Evolutionary conservation across 1,140 invertebrate genomes (phyloP), one percentile per base, ranked within the genome.

Genomic region (Apis cerana): DNA sequence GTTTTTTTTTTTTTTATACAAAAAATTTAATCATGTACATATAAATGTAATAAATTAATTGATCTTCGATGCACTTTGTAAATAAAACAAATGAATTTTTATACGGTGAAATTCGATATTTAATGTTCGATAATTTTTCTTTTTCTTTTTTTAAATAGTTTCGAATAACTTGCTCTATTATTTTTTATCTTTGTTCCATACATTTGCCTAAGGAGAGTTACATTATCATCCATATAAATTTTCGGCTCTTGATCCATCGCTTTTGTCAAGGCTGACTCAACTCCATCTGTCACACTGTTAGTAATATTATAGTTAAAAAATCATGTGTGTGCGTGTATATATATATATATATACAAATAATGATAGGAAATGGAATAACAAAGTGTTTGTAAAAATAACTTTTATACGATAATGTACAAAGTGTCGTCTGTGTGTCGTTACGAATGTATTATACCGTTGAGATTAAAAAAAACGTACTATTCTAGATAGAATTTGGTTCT

Each of bases 131-230:
- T 52, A 52, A 13, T 15, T 13, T 54, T 52, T 27, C 27, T 52
- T 33, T 33, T 33, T 3, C 17, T 27, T 8, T 64, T 27, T 33
- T 19, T 19, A 33, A 64, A n/a, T 48, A 33, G 23, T 70, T 70
- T 48, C 19, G 67, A 67, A 67, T 21, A 33, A 64, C 12, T 64
- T 43, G 17, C 48, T 21, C 9, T 11, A 11, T 65, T n/a, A n/a
- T 43, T 48, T 5, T 9, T 50, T 27, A 27, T 33, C 52, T 65
- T 27, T 52, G 12, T 27, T 58, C n/a, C 86, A 19, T 88, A 88
- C 87, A 77, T 43, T 65, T 80, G 79, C 68, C 70, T 88, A 12
- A 83, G 10, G 52, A 88, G n/a, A 27, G 13, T 85, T 59, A 88
- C 75, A 50, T 83, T 85, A 67, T 80, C 86, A 1, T 69, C 68